Evolutionary conservation across 2,888 invertebrate species (phyloP), one percentile per base, ranked within the genome.

Genomic region (Drosophila lacicola): DNA sequence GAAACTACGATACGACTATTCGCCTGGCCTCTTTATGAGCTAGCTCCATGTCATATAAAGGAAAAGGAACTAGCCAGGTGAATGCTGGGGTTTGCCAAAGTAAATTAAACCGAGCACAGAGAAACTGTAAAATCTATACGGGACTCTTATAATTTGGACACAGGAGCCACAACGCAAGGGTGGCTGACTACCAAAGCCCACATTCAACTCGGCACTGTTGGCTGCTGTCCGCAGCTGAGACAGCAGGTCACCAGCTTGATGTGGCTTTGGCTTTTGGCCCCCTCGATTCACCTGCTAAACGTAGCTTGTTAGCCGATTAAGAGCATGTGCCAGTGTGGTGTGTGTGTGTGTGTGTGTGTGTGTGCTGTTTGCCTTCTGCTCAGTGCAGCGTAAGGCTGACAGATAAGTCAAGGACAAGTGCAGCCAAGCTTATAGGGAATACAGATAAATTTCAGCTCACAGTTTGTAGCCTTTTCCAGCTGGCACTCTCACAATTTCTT

Each of bases 381-480:
- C 82, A 78, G 78, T 65, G 73, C 72, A 82, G 81, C 81, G 84
- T 74, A 69, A 81, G 78, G 50, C 56, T 68, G 21, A 42, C 50
- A 78, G 82, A 83, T 86, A 84, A 84, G 81, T 82, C 76, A 74
- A 68, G 74, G 54, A 61, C 58, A 65, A 70, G 69, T 65, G 60
- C 84, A 78, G 69, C 51, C 58, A 70, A 73, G 44, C 71, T 76
- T 69, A 62, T 75, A 66, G 60, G 61, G 66, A 63, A 65, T 56
- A 50, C 42, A 53, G 49, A 42, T 62, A 29, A 44, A 42, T 60
- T 63, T 37, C 10, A 50, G 41, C 42, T 53, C 41, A 17, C 4
- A 57, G 25, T 36, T 46, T 37, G 25, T 25, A 37, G 36, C 36
- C 19, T 49, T 50, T 66, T 36, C 17, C 17, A 29, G 9, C 21